These are phyloP conservation scores for Acipenser oxyrinchus DNA, from an alignment of 2,797 vertebrate species.

Conservation along the genomic window DNA sequence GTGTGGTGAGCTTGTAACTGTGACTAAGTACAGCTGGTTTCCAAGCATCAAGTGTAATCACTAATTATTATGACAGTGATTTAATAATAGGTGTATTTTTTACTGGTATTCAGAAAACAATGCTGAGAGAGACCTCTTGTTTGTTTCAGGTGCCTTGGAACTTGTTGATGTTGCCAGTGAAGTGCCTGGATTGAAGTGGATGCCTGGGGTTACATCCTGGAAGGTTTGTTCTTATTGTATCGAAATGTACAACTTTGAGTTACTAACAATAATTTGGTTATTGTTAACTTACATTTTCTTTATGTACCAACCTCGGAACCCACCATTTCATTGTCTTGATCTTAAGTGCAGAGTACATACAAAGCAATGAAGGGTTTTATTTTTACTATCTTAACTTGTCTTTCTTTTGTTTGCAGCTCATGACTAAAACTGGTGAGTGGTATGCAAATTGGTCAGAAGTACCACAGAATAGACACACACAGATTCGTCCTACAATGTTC, in stretches of 20 bases:
- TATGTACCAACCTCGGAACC: no score
- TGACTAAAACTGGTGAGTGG: constrained; percentile 94
- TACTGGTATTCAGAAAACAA: no score
- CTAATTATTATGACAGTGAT: no score
- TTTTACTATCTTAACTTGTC: not conserved
- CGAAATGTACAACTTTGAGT: no score
- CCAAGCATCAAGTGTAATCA: no score
- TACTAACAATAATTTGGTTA: no score
- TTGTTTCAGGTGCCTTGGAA: constrained; percentile 76
- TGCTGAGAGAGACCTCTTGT: not conserved
- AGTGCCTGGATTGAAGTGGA: constrained; percentile 85
- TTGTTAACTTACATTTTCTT: no score
- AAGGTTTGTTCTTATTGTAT: constrained; percentile 50
- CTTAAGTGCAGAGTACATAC: no score
- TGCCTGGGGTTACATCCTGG: constrained; percentile 87
- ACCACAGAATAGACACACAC: constrained; percentile 79
- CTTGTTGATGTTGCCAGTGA: constrained; percentile 79
- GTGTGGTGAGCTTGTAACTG: no score
- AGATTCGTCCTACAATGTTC: constrained; percentile 96
- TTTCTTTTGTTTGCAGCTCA: constrained; percentile 59
- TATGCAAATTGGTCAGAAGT: constrained; percentile 79
- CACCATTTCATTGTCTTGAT: no score
- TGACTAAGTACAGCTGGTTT: no score
- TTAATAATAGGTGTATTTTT: no score
- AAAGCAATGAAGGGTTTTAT: constrained; percentile 20